phyloP scores from a whole-genome alignment of 2,797 vertebrate species.

The Oophaga sylvatica region DNA sequence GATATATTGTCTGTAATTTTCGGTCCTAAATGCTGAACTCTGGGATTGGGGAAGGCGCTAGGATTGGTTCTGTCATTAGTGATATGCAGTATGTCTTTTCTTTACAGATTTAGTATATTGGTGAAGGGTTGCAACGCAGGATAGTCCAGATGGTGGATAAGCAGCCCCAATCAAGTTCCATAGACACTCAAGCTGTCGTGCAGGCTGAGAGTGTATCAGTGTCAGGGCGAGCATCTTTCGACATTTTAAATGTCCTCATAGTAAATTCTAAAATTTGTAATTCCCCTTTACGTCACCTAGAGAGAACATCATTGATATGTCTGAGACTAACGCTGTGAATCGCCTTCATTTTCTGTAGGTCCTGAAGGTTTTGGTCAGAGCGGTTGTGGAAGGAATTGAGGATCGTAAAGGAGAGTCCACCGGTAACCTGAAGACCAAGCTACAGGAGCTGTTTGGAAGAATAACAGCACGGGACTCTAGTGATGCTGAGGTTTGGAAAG shows the following conservation, averaged over 20 bases:
- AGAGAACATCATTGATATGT: not conserved
- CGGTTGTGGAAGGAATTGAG: conserved; percentile 77
- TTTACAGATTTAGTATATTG: not conserved
- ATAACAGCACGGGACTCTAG: conserved; percentile 84
- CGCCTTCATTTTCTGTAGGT: conserved; percentile 74
- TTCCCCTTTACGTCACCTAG: not conserved
- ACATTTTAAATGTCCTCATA: too few species aligned
- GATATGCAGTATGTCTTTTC: not conserved
- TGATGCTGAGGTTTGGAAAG: conserved; percentile 84
- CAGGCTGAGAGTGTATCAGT: too few species aligned
- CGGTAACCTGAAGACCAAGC: conserved; percentile 72
- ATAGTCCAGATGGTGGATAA: too few species aligned
- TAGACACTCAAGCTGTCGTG: too few species aligned
- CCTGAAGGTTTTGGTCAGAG: conserved; percentile 85
- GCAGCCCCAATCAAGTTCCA: too few species aligned
- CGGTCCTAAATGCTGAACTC: not conserved
- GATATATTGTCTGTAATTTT: not conserved
- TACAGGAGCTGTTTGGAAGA: conserved; percentile 88
- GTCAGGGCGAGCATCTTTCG: too few species aligned
- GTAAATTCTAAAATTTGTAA: not conserved
- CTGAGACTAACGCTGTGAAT: not conserved
- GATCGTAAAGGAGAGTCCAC: conserved; percentile 78
- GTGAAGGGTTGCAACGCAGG: too few species aligned
- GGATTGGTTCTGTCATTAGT: not conserved
- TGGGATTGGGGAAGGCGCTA: not conserved